Base-by-base conservation (phyloP, 2,888 invertebrate species). In the Morinoia aosen region DNA sequence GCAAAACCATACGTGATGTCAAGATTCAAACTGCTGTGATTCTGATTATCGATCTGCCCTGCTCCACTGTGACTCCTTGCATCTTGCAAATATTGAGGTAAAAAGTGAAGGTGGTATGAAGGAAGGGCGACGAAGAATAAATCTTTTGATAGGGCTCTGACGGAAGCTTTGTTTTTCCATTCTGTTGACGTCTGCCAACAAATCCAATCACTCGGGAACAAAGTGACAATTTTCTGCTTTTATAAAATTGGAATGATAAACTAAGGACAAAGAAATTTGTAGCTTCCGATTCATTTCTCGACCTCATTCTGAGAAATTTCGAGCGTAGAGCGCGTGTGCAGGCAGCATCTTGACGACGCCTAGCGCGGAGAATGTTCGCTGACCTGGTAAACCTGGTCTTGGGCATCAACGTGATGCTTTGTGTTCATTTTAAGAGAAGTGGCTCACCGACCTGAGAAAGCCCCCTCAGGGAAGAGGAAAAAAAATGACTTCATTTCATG, bases 151-250 rank as follows among this genome's bases (percentile, higher is more conserved):
- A 40, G 90, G 16, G 90, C 48, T 39, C 48, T 48, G 90, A 90
- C 90, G 48, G 90, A 11, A 16, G 90, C 90, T 39, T 93, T 93
- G 93, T 93, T 93, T 57, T 93, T 12, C 58, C n/a, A 57, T 93
- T 57, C 57, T 93, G 57, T 93, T 93, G 93, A 57, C 93, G 57
- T n/a, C 93, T 58, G 91, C 91, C 91, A 48, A 56, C 93, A 93
- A 93, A 93, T 93, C 93, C 93, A 93, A 93, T 93, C 93, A 93
- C 93, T 93, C 48, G 93, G 57, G 57, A 93, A 93, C 93, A 93
- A 93, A 93, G 93, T 93, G 93, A 93, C 93, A 93, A 93, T 93
- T 93, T 93, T 93, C 93, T 57, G 58, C 93, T 93, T 25, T 57
- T 57, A 57, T 33, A 93, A 93, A 93, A 56, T 57, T 16, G 39